Evolutionary conservation across 2,888 invertebrate species (phyloP), one percentile per base, ranked within the genome.

Genomic region (Coenonympha arcania): DNA sequence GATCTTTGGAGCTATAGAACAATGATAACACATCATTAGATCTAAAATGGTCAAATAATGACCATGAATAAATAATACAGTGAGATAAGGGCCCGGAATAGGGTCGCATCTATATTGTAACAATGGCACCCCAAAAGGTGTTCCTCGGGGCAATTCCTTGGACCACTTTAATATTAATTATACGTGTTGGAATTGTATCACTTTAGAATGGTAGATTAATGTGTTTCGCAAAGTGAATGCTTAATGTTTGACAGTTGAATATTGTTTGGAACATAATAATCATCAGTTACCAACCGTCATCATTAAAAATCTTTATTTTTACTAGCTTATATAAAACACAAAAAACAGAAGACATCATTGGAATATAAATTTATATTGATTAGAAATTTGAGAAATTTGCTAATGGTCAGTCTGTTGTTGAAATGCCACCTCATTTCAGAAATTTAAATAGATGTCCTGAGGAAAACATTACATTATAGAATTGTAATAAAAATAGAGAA

Each of bases 1-100:
- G 73, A 73, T 71, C 71, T 71, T 70, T 69, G 73, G 71, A 71
- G 70, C 60, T 48, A 79, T 30, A 51, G 78, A 80, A 83, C 84
- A 85, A 83, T 71, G 76, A 75, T 73, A 65, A 68, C 73, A 77
- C 77, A 81, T 82, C 84, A 86, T 85, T 83, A 85, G 77, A 76
- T 73, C 66, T 59, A 71, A 82, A 84, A 85, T 77, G 85, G 85
- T 84, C 85, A 85, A 85, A 85, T 85, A 85, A 86, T 86, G 85
- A 85, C 86, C 86, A 82, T 82, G 81, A 85, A 85, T 85, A 85
- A 84, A 82, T 84, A 75, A 79, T 80, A 66, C 57, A 73, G 66
- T 73, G 65, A 75, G 82, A 80, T 80, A 77, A 78, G 68, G 68
- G 67, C 63, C 57, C 56, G 56, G 57, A 63, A 58, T 58, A 59